Evolutionary conservation across 1,140 invertebrate genomes (phyloP).

Genomic region (Littorina saxatilis): DNA sequence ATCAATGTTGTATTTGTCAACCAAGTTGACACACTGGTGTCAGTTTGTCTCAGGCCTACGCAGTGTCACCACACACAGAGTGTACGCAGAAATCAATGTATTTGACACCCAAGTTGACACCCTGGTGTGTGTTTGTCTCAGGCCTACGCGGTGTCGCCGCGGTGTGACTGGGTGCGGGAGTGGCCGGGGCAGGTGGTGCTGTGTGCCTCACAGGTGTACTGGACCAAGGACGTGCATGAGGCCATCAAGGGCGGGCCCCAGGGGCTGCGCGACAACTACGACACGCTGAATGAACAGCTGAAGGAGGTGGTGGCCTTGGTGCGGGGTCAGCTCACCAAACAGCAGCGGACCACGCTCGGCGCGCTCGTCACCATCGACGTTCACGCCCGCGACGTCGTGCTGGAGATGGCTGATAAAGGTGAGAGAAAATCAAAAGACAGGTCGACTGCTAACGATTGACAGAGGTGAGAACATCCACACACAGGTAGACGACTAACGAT

Average conservation of each 20-base stretch:
- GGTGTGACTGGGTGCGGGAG: constrained; percentile 74
- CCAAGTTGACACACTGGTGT: too few species aligned
- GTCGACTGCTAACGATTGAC: too few species aligned
- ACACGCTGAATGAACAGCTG: constrained; percentile 70
- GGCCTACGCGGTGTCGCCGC: constrained; percentile 71
- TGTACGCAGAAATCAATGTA: too few species aligned
- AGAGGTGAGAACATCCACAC: too few species aligned
- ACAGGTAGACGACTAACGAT: too few species aligned
- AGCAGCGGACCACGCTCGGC: constrained; percentile 74
- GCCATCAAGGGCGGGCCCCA: constrained; percentile 65
- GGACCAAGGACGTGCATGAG: constrained; percentile 75
- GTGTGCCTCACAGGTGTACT: constrained; percentile 76
- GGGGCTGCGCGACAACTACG: constrained; percentile 70
- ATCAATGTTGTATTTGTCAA: too few species aligned
- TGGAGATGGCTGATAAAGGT: constrained; percentile 73
- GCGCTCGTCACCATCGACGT: constrained; percentile 76
- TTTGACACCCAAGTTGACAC: too few species aligned
- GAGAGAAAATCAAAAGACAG: too few species aligned
- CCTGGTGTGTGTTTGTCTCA: too few species aligned
- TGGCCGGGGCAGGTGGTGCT: constrained; percentile 77
- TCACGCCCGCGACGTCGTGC: constrained; percentile 74
- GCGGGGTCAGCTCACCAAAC: constrained; percentile 74
- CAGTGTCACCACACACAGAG: not conserved
- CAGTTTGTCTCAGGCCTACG: not conserved
- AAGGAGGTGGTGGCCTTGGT: constrained; percentile 75